A percentile compares a stretch with the other conserved stretches of the same genome.
Conservation (phyloP, 2,113 vertebrate genomes). For the Laticauda colubrina region DNA sequence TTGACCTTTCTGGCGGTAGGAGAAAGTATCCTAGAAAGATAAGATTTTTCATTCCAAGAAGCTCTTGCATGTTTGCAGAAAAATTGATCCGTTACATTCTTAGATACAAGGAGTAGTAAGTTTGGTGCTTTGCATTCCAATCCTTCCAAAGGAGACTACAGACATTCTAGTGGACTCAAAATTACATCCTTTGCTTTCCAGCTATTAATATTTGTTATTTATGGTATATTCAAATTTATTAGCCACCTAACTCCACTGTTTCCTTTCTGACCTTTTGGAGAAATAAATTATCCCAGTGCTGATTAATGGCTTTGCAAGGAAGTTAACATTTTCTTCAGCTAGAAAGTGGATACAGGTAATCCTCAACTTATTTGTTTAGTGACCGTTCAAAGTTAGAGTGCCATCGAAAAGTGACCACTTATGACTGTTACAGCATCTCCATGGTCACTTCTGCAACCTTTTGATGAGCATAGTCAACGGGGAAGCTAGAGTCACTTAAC, state of each 20-base stretch:
- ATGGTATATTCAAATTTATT: neutral
- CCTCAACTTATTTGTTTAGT: neutral
- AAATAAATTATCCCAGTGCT: neutral
- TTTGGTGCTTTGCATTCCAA: neutral
- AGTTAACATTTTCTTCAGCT: too few species aligned
- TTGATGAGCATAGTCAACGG: neutral
- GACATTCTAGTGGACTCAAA: neutral
- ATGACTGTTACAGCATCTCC: neutral
- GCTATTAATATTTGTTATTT: neutral
- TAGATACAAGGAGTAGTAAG: neutral
- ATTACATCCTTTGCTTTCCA: neutral
- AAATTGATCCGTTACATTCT: neutral
- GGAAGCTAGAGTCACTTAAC: neutral
- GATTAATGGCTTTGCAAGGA: neutral
- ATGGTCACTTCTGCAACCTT: neutral
- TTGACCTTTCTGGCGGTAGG: neutral
- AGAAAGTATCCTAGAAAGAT: neutral
- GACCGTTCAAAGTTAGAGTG: neutral
- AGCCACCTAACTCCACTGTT: neutral
- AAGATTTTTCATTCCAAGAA: neutral
- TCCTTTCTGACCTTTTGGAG: neutral
- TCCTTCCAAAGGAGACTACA: neutral
- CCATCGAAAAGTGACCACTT: neutral
- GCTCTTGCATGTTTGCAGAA: neutral
- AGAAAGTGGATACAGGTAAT: neutral